Conservation (phyloP, 1,140 invertebrate genomes). For the Nomia melanderi region DNA sequence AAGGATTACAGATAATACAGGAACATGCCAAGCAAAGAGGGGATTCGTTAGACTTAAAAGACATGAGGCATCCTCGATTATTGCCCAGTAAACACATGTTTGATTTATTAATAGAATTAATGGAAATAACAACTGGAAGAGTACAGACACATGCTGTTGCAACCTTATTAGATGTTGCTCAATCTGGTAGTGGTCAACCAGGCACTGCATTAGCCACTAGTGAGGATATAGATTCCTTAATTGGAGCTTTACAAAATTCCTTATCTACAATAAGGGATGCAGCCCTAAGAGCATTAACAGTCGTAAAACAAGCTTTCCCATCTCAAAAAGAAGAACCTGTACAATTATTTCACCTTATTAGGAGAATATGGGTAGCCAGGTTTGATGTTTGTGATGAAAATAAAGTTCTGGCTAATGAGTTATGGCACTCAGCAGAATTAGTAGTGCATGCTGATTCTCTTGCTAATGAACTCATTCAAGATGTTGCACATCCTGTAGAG, state of each 20-base stretch:
- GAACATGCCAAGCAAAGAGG: constrained; percentile 86
- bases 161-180: constrained; percentile 89
- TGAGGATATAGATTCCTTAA: constrained; percentile 89
- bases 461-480: constrained; percentile 85
- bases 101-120: constrained; percentile 89
- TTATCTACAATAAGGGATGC: constrained; percentile 89
- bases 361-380: constrained; percentile 89
- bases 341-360: constrained; percentile 84
- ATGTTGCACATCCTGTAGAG: constrained; percentile 90
- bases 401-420: constrained; percentile 84
- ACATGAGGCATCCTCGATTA: constrained; percentile 87
- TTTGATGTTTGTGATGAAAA: constrained; percentile 88
- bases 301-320: constrained; percentile 85
- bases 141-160: constrained; percentile 89
- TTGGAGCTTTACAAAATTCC: constrained; percentile 89
- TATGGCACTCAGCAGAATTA: constrained; percentile 86
- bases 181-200: constrained; percentile 84
- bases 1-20: constrained; percentile 86
- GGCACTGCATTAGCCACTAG: constrained; percentile 84
- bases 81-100: constrained; percentile 92
- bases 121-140: constrained; percentile 86
- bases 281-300: constrained; percentile 87
- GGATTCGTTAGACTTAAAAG: constrained; percentile 75
- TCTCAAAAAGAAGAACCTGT: constrained; percentile 83
- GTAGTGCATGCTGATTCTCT: constrained; percentile 82